Conservation (phyloP, 2,888 invertebrate genomes). For the Sepiola atlantica region DNA sequence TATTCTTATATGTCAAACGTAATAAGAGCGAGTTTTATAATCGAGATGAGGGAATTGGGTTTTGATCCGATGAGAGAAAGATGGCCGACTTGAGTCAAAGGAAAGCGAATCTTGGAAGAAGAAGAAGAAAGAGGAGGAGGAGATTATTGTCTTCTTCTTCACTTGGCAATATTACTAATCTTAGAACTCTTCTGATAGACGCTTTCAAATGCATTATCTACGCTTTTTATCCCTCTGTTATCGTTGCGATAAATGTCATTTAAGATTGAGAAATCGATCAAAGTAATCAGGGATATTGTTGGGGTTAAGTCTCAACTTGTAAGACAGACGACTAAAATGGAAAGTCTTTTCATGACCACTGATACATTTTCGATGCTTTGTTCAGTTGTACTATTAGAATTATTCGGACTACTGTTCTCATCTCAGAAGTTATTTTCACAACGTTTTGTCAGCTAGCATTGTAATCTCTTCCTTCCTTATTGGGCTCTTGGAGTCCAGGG, state of each 20-base stretch:
- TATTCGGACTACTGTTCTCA: background rate
- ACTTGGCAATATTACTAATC: background rate
- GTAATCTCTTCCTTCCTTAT: too few relatives aligned
- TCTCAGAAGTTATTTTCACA: too few relatives aligned
- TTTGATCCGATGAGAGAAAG: background rate
- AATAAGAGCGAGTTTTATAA: background rate
- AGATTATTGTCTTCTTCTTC: background rate
- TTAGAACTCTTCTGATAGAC: background rate
- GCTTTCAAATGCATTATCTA: background rate
- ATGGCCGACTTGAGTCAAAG: background rate
- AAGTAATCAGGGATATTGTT: background rate
- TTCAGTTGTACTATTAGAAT: background rate
- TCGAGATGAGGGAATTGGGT: background rate
- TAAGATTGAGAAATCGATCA: background rate
- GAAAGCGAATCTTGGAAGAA: background rate
- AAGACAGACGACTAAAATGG: background rate
- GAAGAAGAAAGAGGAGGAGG: too few relatives aligned
- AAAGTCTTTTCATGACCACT: background rate
- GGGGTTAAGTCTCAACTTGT: background rate
- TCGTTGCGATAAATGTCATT: background rate
- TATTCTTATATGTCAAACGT: background rate
- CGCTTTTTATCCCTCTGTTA: background rate
- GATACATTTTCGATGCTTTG: background rate
- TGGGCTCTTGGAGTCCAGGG: too few relatives aligned
- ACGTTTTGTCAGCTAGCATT: too few relatives aligned